These are phyloP conservation scores for Pseudorectes ferrugineus DNA, from an alignment of 2,113 vertebrate species.

Conservation along the genomic window DNA sequence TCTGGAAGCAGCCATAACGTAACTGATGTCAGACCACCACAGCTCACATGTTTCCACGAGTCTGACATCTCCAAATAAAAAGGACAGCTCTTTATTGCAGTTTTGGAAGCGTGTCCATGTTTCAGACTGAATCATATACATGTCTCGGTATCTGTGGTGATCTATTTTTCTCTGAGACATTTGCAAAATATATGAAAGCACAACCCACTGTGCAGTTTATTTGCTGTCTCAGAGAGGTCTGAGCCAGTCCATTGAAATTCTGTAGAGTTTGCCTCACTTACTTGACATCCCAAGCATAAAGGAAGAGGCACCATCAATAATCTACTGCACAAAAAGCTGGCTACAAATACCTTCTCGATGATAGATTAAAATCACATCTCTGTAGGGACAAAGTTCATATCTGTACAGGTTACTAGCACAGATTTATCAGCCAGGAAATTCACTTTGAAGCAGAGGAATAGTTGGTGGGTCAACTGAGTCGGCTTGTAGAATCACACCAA, in stretches of 20 bases:
- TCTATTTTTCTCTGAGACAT: background rate
- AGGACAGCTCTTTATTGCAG: background rate
- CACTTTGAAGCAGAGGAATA: background rate
- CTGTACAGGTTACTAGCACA: background rate
- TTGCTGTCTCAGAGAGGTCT: background rate
- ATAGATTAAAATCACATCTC: conserved; percentile 10
- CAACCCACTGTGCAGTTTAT: background rate
- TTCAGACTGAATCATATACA: background rate
- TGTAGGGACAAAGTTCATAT: background rate
- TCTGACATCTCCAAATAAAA: background rate
- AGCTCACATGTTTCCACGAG: background rate
- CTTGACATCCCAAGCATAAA: conserved; percentile 7
- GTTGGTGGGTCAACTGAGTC: background rate
- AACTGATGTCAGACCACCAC: background rate
- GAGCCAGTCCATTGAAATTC: conserved; percentile 1
- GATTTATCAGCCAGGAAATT: background rate
- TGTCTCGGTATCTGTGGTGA: background rate
- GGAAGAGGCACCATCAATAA: background rate
- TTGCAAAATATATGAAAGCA: conserved; percentile 5
- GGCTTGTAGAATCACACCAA: background rate
- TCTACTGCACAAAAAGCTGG: background rate
- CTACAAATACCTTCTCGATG: background rate
- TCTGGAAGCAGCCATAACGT: background rate
- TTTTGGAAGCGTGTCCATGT: background rate
- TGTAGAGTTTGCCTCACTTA: background rate